Base-by-base conservation (phyloP, 2,888 invertebrate species). In the Macrophya annulata region DNA sequence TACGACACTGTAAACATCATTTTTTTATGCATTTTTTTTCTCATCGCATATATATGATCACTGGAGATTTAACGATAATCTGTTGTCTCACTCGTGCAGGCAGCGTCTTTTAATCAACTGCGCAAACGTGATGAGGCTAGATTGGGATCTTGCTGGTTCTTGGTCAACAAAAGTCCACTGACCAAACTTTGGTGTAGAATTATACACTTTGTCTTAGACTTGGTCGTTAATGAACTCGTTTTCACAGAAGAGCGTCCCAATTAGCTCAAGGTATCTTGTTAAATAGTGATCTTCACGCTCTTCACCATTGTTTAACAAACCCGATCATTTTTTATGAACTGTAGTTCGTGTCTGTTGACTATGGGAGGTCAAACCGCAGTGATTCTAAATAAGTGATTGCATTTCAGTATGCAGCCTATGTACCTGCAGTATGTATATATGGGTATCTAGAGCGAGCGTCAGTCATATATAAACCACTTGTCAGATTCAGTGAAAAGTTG, bases 61-160 rank as follows among this genome's bases (percentile, higher is more conserved):
- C 74, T 9, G 37, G 6, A 68, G 68, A 68, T 37, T 37, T 43
- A 10, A 74, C 17, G 10, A 45, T 74, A 45, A 74, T 74, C 74
- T 74, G 74, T 45, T 45, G 17, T 31, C 31, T 2, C 55, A 43
- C 17, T 31, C 15, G 51, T 55, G 31, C n/a, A n/a, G n/a, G 31
- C 48, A 37, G 15, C 4, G 48, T 17, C 55, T 55, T 51, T 40
- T 62, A 40, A 81, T 81, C 21, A 37, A 62, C 43, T 25, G 21
- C 12, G 21, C 59, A 59, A 25, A 40, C 31, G 62, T 62, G 59
- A 48, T 15, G 51, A 55, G n/a, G 55, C 17, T 55, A 37, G 77
- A 81, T 43, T 59, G 81, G 21, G 21, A 59, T 81, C 62, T 81
- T 25, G 81, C 15, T 59, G 81, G 81, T 81, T 59, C 81, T 81